These are phyloP conservation scores for Oxyura jamaicensis DNA, from an alignment of 2,113 vertebrate genomes.

Conservation along the genomic window DNA sequence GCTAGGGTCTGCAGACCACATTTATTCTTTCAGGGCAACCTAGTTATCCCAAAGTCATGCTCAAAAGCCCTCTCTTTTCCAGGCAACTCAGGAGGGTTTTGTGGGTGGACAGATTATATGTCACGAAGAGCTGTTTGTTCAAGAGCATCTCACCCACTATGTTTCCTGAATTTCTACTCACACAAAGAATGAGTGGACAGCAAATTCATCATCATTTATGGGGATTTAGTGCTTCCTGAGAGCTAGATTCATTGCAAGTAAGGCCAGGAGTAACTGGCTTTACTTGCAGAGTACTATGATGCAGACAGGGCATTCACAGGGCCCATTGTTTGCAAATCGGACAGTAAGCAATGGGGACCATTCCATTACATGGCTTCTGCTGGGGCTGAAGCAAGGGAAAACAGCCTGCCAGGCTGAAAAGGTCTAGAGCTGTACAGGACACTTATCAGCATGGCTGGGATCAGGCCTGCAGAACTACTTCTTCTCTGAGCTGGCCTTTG, in stretches of 20 bases:
- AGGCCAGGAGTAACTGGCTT: background rate
- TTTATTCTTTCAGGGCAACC: background rate
- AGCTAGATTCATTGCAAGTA: background rate
- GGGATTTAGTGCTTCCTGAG: background rate
- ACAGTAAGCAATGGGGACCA: background rate
- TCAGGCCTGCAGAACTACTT: background rate
- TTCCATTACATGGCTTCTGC: background rate
- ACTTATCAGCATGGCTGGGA: background rate
- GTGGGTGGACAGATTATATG: background rate
- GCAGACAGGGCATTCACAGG: background rate
- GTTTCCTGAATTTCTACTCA: background rate
- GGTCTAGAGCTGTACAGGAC: background rate
- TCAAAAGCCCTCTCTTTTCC: background rate
- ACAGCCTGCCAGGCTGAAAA: background rate
- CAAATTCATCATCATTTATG: background rate
- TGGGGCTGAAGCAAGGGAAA: background rate
- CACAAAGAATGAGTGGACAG: background rate
- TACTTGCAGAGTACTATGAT: background rate
- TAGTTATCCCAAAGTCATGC: background rate
- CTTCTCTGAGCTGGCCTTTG: background rate
- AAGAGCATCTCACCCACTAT: background rate
- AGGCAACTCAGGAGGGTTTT: background rate
- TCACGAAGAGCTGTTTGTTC: background rate
- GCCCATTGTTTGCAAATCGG: background rate
- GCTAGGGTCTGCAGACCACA: background rate